Conservation (phyloP, 1,140 invertebrate genomes). For the Prorops nasuta region DNA sequence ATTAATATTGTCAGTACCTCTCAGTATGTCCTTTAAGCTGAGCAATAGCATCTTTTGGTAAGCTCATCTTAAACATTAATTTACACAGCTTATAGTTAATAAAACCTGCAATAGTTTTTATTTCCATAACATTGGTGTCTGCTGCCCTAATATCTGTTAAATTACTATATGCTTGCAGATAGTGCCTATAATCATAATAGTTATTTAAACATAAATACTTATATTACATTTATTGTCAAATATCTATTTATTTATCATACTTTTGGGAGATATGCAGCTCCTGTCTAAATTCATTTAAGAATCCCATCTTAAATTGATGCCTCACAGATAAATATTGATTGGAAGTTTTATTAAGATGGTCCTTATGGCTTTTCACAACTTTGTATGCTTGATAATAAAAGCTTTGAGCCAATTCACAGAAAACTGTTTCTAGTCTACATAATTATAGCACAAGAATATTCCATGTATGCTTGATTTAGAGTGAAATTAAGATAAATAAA, state of each 20-base stretch:
- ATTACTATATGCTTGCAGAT: conserved; percentile 88
- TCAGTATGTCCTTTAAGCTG: conserved; percentile 92
- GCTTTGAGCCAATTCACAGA: conserved; percentile 87
- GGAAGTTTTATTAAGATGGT: conserved; percentile 87
- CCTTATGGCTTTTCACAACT: conserved; percentile 82
- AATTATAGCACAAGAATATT: not conserved
- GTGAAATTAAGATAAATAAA: conserved; percentile 4
- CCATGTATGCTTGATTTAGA: not conserved
- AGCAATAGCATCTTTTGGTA: conserved; percentile 88
- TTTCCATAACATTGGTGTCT: conserved; percentile 89
- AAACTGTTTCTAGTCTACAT: conserved; percentile 82
- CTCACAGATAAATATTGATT: conserved; percentile 91
- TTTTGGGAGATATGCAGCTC: conserved; percentile 87
- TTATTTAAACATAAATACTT: conserved; percentile 10
- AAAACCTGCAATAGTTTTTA: conserved; percentile 92
- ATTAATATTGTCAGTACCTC: conserved; percentile 40
- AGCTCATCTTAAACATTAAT: conserved; percentile 82
- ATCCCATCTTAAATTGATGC: conserved; percentile 97
- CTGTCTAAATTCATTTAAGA: conserved; percentile 90
- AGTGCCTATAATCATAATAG: conserved; percentile 68
- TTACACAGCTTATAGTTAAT: conserved; percentile 95
- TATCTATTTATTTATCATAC: conserved; percentile 56
- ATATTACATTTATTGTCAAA: too few species aligned
- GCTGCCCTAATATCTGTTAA: conserved; percentile 83
- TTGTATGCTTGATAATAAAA: conserved; percentile 91